These are phyloP conservation scores for Platysternon megacephalum DNA, from an alignment of 2,113 vertebrate genomes.

Conservation along the genomic window DNA sequence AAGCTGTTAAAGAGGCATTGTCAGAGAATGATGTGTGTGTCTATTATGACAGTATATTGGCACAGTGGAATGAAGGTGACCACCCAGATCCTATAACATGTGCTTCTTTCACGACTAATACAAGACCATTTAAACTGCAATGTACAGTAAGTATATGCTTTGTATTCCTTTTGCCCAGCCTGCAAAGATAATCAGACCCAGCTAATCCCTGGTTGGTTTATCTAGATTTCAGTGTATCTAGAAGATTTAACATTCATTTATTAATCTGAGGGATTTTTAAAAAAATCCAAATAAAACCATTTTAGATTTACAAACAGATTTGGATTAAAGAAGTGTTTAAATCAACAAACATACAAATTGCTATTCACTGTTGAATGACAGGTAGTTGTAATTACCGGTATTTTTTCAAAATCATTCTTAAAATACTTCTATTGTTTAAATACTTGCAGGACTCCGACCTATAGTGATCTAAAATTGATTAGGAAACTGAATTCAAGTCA, in stretches of 20 bases:
- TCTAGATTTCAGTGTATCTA: background rate
- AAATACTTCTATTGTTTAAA: constrained; percentile 43
- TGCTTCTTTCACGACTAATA: constrained; percentile 81
- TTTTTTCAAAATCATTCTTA: background rate
- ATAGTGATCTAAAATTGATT: background rate
- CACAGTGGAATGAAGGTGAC: constrained; percentile 79
- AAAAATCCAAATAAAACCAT: background rate
- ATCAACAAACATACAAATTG: background rate
- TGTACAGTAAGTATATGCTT: constrained; percentile 84
- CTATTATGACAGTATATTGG: constrained; percentile 78
- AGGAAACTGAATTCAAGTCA: background rate
- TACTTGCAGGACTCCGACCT: background rate
- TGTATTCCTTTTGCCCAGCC: background rate
- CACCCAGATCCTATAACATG: constrained; percentile 77
- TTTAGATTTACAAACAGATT: constrained; percentile 7
- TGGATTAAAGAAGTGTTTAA: constrained; percentile 2
- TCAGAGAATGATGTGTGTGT: constrained; percentile 67
- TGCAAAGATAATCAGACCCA: background rate
- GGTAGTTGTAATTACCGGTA: background rate
- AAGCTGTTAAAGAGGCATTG: constrained; percentile 66
- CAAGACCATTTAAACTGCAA: constrained; percentile 74
- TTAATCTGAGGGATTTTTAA: background rate
- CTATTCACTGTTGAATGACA: background rate
- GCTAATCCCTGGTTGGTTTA: background rate
- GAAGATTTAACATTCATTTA: background rate